Conservation (phyloP, 2,888 invertebrate genomes). For the Abscondita cerata region DNA sequence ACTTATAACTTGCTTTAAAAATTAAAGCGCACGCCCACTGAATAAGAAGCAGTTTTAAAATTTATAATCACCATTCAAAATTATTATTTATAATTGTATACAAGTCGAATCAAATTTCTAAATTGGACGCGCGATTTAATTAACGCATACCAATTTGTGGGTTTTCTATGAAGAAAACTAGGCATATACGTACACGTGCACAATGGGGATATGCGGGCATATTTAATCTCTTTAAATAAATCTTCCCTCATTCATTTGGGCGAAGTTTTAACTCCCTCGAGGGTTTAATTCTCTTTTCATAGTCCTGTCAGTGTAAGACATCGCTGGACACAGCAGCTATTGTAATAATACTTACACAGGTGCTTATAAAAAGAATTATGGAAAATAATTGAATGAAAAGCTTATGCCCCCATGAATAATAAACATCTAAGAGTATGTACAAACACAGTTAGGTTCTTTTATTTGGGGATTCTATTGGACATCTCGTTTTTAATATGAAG, state of each 20-base stretch:
- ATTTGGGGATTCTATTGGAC: slow-evolving; percentile 1
- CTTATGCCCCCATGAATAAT: background rate
- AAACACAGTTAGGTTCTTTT: too few species aligned
- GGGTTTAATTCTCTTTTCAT: slow-evolving; percentile 19
- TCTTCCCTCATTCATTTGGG: background rate
- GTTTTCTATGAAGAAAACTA: too few species aligned
- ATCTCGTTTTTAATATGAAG: background rate
- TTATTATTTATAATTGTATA: slow-evolving; percentile 9
- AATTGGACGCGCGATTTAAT: slow-evolving; percentile 2
- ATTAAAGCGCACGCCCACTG: slow-evolving; percentile 27
- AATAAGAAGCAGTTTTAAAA: slow-evolving; percentile 29
- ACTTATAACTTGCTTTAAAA: slow-evolving; percentile 16
- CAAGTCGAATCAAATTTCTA: slow-evolving; percentile 1
- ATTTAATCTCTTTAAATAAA: slow-evolving; percentile 27
- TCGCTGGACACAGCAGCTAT: slow-evolving; percentile 21
- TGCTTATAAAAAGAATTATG: slow-evolving; percentile 20
- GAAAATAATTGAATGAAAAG: slow-evolving; percentile 22
- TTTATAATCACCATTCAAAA: slow-evolving; percentile 18
- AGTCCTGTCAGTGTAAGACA: slow-evolving; percentile 16
- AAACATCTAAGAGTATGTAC: too few species aligned
- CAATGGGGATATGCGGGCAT: slow-evolving; percentile 25
- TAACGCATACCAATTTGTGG: background rate
- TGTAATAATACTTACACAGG: slow-evolving; percentile 18
- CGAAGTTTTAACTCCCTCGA: slow-evolving; percentile 11
- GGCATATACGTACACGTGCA: too few species aligned